These are phyloP conservation scores for Actenoides lindsayi DNA, from an alignment of 2,113 vertebrate species.

Conservation along the genomic window DNA sequence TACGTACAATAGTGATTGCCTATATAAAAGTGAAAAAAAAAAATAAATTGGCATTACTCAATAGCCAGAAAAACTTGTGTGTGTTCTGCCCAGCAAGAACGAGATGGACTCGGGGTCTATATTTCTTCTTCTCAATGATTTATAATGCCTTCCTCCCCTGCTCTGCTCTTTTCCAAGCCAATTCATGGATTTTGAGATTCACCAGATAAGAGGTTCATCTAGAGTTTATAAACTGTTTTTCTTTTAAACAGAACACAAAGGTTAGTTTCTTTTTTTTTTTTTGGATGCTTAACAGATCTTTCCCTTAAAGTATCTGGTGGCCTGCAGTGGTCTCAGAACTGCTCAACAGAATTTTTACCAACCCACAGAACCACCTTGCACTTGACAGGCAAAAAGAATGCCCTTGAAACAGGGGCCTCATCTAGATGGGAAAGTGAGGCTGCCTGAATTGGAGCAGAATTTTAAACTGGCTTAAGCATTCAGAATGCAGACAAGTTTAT, in stretches of 20 bases:
- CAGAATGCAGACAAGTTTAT: not conserved
- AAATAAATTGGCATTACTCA: not conserved
- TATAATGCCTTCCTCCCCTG: not conserved
- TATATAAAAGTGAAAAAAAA: not conserved
- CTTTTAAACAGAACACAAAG: not conserved
- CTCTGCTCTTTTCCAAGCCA: not conserved
- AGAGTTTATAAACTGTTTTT: conserved; percentile 8
- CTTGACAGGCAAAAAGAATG: not conserved
- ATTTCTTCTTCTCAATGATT: conserved; percentile 36
- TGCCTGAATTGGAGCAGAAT: not conserved
- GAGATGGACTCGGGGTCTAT: not conserved
- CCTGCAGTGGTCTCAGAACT: not conserved
- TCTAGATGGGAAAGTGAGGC: not conserved
- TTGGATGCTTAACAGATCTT: not conserved
- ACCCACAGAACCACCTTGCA: not conserved
- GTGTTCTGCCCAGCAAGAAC: not conserved
- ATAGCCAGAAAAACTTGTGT: not conserved
- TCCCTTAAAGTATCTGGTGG: not conserved
- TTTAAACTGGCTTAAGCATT: not conserved
- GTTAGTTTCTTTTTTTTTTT: not conserved
- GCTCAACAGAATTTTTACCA: not conserved
- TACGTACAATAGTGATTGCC: not conserved
- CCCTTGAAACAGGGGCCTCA: not conserved
- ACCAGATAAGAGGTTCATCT: conserved; percentile 42
- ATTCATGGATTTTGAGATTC: conserved; percentile 30